These are phyloP conservation scores for Chaetophractus vellerosus DNA, from an alignment of 2,797 vertebrate species.

Conservation along the genomic window DNA sequence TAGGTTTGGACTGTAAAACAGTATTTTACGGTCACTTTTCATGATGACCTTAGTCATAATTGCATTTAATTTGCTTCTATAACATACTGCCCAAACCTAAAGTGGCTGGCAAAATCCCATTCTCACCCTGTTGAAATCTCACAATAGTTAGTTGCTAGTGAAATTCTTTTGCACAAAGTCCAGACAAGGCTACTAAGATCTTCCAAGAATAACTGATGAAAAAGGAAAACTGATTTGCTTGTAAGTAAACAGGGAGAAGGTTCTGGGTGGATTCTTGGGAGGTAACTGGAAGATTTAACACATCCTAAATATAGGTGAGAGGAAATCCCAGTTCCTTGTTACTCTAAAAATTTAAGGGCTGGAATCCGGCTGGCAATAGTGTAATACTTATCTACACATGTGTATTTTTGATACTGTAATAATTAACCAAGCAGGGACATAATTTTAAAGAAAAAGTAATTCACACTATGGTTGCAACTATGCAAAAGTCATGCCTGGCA, in stretches of 20 bases:
- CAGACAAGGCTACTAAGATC: background rate
- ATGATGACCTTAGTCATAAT: background rate
- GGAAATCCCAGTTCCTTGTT: background rate
- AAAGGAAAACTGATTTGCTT: background rate
- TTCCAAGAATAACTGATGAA: conserved; percentile 1
- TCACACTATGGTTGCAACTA: background rate
- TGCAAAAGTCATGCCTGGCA: background rate
- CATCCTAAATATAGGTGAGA: background rate
- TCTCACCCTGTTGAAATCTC: conserved; percentile 10
- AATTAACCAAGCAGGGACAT: conserved; percentile 39
- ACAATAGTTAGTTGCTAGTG: background rate
- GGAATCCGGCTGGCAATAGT: background rate
- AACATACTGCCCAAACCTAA: background rate
- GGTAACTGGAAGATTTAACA: background rate
- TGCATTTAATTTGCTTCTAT: background rate
- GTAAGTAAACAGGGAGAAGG: background rate
- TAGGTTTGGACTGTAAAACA: background rate
- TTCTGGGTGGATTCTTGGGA: background rate
- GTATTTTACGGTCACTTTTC: conserved; percentile 13
- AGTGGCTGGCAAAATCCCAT: background rate
- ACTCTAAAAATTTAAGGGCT: background rate
- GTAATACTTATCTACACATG: background rate
- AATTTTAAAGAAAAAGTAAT: conserved; percentile 55
- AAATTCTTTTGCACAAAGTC: background rate
- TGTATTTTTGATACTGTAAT: conserved; percentile 54